Conservation (phyloP, 2,113 vertebrate genomes). For the Triplophysa siluroides region DNA sequence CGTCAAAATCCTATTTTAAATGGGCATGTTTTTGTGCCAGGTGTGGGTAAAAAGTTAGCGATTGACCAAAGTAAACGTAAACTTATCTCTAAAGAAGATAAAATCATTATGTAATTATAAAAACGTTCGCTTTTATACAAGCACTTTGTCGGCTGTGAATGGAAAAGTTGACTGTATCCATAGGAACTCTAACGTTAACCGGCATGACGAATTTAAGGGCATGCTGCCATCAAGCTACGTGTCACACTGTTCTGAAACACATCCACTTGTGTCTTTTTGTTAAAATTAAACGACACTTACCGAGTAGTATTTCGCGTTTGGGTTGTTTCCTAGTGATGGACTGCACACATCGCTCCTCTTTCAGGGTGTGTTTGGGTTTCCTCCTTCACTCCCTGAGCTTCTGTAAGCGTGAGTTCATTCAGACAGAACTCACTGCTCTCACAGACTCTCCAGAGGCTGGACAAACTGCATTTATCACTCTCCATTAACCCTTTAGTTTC, state of each 20-base stretch:
- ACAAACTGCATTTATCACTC: background rate
- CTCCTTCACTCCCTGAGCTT: background rate
- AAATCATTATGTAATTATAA: too few species aligned
- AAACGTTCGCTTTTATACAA: background rate
- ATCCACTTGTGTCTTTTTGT: background rate
- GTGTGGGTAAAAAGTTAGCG: background rate
- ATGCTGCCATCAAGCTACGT: constrained; percentile 28
- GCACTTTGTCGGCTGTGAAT: constrained; percentile 5
- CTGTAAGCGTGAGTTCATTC: constrained; percentile 22
- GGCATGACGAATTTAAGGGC: background rate
- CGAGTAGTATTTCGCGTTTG: background rate
- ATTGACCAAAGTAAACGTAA: background rate
- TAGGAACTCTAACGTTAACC: constrained; percentile 14
- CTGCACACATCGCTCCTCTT: background rate
- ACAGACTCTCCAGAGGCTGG: constrained; percentile 14
- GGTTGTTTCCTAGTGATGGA: background rate
- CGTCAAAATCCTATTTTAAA: background rate
- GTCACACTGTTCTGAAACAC: background rate
- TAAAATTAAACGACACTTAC: constrained; percentile 3
- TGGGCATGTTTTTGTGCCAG: background rate
- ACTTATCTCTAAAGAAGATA: too few species aligned
- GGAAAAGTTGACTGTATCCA: background rate
- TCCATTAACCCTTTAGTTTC: constrained; percentile 4
- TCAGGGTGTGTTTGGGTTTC: background rate
- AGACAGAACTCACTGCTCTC: background rate